Evolutionary conservation across 1,140 invertebrate genomes (phyloP).

Genomic region (Drosophila ohnishii): DNA sequence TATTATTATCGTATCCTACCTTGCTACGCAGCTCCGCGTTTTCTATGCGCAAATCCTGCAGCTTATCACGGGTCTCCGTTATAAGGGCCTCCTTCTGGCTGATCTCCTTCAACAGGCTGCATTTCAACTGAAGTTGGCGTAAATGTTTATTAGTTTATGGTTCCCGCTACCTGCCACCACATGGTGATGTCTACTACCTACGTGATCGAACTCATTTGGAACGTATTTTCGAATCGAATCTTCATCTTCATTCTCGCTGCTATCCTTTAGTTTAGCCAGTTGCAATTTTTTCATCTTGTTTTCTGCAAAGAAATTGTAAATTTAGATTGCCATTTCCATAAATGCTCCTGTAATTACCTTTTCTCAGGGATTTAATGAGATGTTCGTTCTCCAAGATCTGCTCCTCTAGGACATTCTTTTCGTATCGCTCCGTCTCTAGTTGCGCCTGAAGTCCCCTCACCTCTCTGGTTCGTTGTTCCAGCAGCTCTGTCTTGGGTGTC

Average conservation of each 20-base stretch:
- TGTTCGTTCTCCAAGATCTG: conserved; percentile 66
- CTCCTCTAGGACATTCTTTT: conserved; percentile 67
- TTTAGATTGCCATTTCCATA: neutral
- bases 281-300: conserved; percentile 35
- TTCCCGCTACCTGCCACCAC: conserved; percentile 16
- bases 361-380: conserved; percentile 29
- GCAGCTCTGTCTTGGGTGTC: conserved; percentile 68
- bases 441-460: conserved; percentile 54
- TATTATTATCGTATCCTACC: conserved; percentile 21
- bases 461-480: conserved; percentile 65
- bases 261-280: conserved; percentile 30
- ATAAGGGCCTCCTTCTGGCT: conserved; percentile 39
- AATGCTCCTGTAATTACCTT: conserved; percentile 10
- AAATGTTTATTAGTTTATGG: conserved; percentile 13
- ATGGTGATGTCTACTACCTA: conserved; percentile 43
- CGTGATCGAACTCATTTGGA: conserved; percentile 50
- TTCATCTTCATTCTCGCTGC: conserved; percentile 5
- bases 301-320: conserved; percentile 7
- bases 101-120: conserved; percentile 52
- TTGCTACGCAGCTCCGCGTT: conserved; percentile 14
- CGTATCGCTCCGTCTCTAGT: conserved; percentile 70
- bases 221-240: conserved; percentile 8
- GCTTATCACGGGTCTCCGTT: conserved; percentile 39
- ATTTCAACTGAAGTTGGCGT: conserved; percentile 53
- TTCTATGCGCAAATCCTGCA: conserved; percentile 39